Base-by-base conservation (phyloP, 2,888 invertebrate genomes). In the Eupelmus urozonus region DNA sequence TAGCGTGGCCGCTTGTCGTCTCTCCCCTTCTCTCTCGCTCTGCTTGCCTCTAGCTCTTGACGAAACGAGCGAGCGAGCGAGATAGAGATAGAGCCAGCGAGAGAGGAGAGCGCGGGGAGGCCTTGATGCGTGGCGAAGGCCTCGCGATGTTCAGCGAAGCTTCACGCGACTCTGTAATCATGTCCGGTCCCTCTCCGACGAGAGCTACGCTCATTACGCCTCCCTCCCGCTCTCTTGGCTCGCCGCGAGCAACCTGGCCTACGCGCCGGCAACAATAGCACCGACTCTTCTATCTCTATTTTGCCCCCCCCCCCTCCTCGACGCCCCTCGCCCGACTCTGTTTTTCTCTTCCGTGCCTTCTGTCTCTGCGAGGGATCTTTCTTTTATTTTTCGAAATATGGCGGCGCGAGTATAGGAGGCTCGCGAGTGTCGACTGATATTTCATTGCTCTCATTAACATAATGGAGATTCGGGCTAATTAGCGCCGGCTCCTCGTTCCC, bases 121-220 rank as follows among this genome's bases (percentile, higher is more conserved):
- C 87, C 86, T 87, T 86, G 88, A 86, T 88, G 88, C 87, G 86
- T 88, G 84, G 86, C 86, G 87, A 84, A 88, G 87, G 85, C 88
- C 88, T 88, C 86, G 87, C 82, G 82, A 84, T 88, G 88, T 76
- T 88, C 88, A 89, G 84, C 88, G 85, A 87, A 88, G 88, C 89
- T 87, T 88, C 84, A 88, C 87, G 85, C 84, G 83, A 81, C 85
- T 86, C 87, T 84, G 83, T 88, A 88, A 87, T 88, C 88, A 84
- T 88, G 88, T 88, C 88, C 88, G 88, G 88, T 88, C 85, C 83
- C 84, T 84, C 69, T 40, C 34, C 5, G 34, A 34, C 34, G 34
- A 34, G 34, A 3, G 45, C 13, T 45, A 2, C 16, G 45, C 16
- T 45, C 45, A 45, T 45, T 34, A 34, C 62, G 40, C 9, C 42